Percentiles rank a stretch among this genome's conserved stretches.
These are phyloP conservation scores for Apomyelois bistriatella DNA, from an alignment of 2,888 invertebrate genomes.

Conservation along the genomic window DNA sequence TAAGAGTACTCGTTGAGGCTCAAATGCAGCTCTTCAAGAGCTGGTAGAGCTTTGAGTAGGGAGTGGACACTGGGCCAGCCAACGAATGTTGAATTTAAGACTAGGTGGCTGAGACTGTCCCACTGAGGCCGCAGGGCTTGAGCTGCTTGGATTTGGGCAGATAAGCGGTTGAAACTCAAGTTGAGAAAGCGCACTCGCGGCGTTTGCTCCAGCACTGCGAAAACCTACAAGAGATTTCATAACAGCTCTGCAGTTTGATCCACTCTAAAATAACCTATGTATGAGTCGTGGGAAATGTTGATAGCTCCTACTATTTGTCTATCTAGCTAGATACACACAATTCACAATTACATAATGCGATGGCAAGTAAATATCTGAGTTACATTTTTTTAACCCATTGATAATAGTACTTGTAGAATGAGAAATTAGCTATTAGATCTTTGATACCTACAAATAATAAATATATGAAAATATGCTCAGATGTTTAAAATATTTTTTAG, in stretches of 20 bases:
- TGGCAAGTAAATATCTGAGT: too few relatives aligned
- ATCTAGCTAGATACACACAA: not conserved
- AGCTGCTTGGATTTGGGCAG: slow-evolving; percentile 83
- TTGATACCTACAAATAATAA: too few relatives aligned
- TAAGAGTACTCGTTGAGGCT: slow-evolving; percentile 93
- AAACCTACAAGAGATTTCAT: slow-evolving; percentile 78
- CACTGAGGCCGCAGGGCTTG: slow-evolving; percentile 68
- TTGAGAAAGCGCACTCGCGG: slow-evolving; percentile 95
- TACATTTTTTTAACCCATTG: too few relatives aligned
- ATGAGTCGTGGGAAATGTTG: slow-evolving; percentile 4
- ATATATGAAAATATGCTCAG: too few relatives aligned
- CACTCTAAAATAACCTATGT: not conserved
- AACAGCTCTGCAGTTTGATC: not conserved
- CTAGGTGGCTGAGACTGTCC: slow-evolving; percentile 86
- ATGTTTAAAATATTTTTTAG: too few relatives aligned
- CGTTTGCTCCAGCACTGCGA: slow-evolving; percentile 92
- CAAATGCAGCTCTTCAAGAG: slow-evolving; percentile 94
- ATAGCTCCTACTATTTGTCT: not conserved
- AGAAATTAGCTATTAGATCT: too few relatives aligned
- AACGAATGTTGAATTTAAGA: slow-evolving; percentile 92
- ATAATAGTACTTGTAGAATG: too few relatives aligned
- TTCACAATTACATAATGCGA: not conserved
- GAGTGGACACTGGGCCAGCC: slow-evolving; percentile 91
- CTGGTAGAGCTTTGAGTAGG: slow-evolving; percentile 86
- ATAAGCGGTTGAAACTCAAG: slow-evolving; percentile 92